phyloP scores from a whole-genome alignment of 2,888 invertebrate genomes.

The Malthinus seriepunctatus region DNA sequence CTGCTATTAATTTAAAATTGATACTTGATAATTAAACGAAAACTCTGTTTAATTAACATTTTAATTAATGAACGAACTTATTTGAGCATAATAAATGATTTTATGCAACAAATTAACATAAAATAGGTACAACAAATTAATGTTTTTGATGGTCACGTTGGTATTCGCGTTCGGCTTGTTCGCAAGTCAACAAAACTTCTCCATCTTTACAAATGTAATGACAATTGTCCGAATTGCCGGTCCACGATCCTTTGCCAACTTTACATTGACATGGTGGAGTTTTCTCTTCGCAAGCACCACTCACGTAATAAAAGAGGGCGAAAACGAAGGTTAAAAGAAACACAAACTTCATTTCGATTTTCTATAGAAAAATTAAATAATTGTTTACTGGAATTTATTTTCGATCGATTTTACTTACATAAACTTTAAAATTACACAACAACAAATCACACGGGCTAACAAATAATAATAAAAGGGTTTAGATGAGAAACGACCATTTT shows the following conservation, averaged over 20 bases:
- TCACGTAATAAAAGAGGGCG: neutral
- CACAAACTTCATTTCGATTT: neutral
- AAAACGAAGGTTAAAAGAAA: neutral
- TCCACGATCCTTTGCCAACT: conserved; percentile 16
- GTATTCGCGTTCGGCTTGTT: neutral
- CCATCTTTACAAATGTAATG: conserved; percentile 16
- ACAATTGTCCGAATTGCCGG: conserved; percentile 14
- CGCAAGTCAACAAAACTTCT: conserved; percentile 11
- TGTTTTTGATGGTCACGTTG: neutral
- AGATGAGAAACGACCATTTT: neutral
- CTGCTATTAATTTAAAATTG: no score
- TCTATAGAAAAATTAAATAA: neutral
- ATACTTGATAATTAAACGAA: no score
- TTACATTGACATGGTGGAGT: conserved; percentile 11
- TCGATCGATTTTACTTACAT: neutral
- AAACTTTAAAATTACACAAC: neutral
- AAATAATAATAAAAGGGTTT: neutral
- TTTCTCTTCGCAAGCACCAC: conserved; percentile 13
- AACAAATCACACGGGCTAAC: neutral
- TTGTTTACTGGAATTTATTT: neutral
- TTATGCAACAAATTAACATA: no score
- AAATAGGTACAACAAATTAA: neutral
- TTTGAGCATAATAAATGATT: no score
- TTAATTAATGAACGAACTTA: no score
- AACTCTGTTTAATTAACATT: no score